phyloP scores from a whole-genome alignment of 2,888 invertebrate genomes.

The Dione vanillae region DNA sequence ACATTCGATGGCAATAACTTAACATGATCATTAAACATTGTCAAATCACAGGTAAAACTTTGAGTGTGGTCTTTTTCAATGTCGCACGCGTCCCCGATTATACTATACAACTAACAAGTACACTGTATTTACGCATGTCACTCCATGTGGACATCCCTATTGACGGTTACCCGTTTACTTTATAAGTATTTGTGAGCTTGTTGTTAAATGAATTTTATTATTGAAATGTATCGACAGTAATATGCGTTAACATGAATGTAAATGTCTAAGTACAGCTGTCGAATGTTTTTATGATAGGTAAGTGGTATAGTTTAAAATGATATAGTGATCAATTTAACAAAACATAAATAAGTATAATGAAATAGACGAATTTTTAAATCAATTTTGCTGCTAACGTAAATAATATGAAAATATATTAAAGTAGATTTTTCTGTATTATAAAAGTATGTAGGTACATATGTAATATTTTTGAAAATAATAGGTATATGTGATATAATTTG shows the following conservation, averaged over 20 bases:
- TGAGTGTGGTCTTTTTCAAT: not conserved
- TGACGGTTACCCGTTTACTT: constrained; percentile 12
- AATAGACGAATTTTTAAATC: too few relatives aligned
- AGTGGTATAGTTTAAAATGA: too few relatives aligned
- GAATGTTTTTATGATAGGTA: not conserved
- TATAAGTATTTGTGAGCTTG: constrained; percentile 11
- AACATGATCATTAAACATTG: not conserved
- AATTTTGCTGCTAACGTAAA: too few relatives aligned
- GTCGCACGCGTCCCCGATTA: constrained; percentile 63
- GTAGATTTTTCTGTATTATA: too few relatives aligned
- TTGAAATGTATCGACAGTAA: constrained; percentile 15
- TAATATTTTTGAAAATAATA: too few relatives aligned
- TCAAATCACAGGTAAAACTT: constrained; percentile 21
- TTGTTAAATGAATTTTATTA: not conserved
- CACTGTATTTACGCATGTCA: constrained; percentile 31
- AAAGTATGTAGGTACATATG: too few relatives aligned
- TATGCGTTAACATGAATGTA: constrained; percentile 8
- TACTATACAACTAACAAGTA: constrained; percentile 16
- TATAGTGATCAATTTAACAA: not conserved
- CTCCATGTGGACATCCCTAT: constrained; percentile 33
- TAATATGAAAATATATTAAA: too few relatives aligned
- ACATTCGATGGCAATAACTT: not conserved
- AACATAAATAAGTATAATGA: too few relatives aligned
- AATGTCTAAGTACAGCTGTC: constrained; percentile 15
- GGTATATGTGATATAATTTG: too few relatives aligned